Base-by-base conservation (phyloP, 2,797 vertebrate genomes). In the Arnoldichthys spilopterus region DNA sequence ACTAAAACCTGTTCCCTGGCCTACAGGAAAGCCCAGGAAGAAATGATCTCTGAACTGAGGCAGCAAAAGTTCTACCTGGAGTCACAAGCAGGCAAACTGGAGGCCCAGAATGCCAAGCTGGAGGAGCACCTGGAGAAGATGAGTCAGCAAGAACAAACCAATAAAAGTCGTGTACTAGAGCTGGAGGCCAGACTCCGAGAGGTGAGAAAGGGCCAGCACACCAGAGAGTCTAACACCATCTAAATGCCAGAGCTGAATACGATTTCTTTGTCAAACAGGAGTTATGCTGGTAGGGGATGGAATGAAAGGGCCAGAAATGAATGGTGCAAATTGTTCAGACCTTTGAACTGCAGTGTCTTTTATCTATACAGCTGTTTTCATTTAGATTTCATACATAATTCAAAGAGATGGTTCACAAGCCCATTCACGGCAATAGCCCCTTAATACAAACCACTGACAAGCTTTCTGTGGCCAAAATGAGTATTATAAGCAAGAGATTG, bases 81-180 rank as follows among this genome's bases (percentile, higher is more conserved):
- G 81, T 94, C 93, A 92, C 94, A 95, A 94, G 92, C 92, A 85
- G 94, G 94, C 9, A 95, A 95, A 83, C 90, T 94, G 2, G 94
- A 94, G 85, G 92, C 94, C 51, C 93, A 95, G 89, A 99, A 99
- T 87, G 95, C 95, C 85, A 99, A 98, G 89, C 93, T 99, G 86
- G 98, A 99, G 88, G 98, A 99, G 79, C 98, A 99, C 86, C 92
- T 99, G 87, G 97, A 99, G 82, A 98, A 98, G 86, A 97, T 99
- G 89, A 97, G 95, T 90, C 97, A 97, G 84, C 97, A 98, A 85
- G 98, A 99, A 86, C 97, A 99, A 87, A 95, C 91, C 45, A 97
- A 98, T 91, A 98, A 98, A 90, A 96, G 91, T 49, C 94, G 96
- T 16, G 92, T 95, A 16, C 72, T 92, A 86, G 94, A 95, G 78